Base-by-base conservation (phyloP, 2,113 vertebrate species). In the Thinocorus orbignyianus region DNA sequence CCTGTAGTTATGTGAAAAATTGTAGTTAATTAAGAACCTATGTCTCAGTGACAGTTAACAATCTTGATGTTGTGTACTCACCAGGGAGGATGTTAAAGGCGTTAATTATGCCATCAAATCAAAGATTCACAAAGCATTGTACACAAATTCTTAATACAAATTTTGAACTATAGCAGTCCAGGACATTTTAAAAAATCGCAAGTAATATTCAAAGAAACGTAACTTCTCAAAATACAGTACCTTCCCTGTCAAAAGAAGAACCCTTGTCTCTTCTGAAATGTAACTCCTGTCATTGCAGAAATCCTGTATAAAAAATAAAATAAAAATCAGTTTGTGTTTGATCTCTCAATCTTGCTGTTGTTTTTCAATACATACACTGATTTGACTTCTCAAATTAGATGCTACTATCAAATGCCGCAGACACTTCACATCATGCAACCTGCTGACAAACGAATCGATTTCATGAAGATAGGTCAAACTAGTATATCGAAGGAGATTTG, bases 261-360 rank as follows among this genome's bases (percentile, higher is more conserved):
- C 98, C 96, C 98, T 99, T 71, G 98, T 99, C 84, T 99, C 99
- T 97, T 99, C 98, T 55, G 98, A 98, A 95, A 99, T 98, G 72
- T 99, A 99, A 95, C 98, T 99, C 96, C 99, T 99, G 93, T 99
- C 99, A 84, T 99, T 99, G 97, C 98, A 98, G 95, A 99, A 99
- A 71, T 99, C 99, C 99, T 99, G 95, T 44, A 73, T 20, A 64
- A 77, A 87, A 92, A 88, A 88, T 2, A 42, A 77, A 71, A 66
- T 8, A 80, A 70, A 85, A 90, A 85, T 28, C 4, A 73, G 68
- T 93, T 62, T 51, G 23, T 87, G 42, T 39, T 74, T 66, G 9
- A 61, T 22, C 9, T 76, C 13, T 69, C 42, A 77, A 17, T 64
- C 66, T 92, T 68, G 48, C 17, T 49, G 31, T 70, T 93, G 61